These are phyloP conservation scores for Furcula furcula DNA, from an alignment of 2,888 invertebrate species.

Conservation along the genomic window DNA sequence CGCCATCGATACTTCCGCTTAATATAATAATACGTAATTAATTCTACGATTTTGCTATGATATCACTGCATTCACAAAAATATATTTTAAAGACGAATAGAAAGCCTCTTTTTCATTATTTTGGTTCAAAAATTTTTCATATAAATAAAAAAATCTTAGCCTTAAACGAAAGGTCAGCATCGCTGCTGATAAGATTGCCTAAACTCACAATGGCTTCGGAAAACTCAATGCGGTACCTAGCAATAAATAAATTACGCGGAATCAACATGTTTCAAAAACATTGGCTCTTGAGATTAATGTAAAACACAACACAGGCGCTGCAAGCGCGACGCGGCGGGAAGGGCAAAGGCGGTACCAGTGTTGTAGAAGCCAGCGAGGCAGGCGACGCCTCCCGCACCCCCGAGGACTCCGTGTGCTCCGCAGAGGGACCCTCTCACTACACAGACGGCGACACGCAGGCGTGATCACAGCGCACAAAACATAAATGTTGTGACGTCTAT, in stretches of 20 bases:
- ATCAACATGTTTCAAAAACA: conserved; percentile 24
- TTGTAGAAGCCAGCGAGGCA: conserved; percentile 85
- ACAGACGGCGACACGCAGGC: conserved; percentile 81
- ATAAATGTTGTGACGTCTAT: conserved; percentile 24
- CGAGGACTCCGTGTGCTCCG: conserved; percentile 95
- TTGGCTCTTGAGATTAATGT: neutral
- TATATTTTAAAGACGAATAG: too few species aligned
- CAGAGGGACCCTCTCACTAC: conserved; percentile 89
- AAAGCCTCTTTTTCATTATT: too few species aligned
- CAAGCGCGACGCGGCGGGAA: conserved; percentile 85
- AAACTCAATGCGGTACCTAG: neutral
- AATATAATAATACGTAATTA: too few species aligned
- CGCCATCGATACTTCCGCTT: too few species aligned
- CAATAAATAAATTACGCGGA: too few species aligned
- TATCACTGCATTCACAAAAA: too few species aligned
- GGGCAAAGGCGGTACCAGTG: conserved; percentile 77
- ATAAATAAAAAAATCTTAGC: too few species aligned
- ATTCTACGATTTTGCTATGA: too few species aligned
- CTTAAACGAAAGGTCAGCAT: too few species aligned
- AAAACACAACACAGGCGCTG: conserved; percentile 87
- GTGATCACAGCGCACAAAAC: conserved; percentile 39
- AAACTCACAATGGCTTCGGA: neutral
- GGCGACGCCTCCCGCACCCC: conserved; percentile 92
- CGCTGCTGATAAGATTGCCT: too few species aligned
- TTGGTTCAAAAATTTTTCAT: too few species aligned